Evolutionary conservation across 2,888 invertebrate genomes (phyloP).

Genomic region (Ophion ventricosus): DNA sequence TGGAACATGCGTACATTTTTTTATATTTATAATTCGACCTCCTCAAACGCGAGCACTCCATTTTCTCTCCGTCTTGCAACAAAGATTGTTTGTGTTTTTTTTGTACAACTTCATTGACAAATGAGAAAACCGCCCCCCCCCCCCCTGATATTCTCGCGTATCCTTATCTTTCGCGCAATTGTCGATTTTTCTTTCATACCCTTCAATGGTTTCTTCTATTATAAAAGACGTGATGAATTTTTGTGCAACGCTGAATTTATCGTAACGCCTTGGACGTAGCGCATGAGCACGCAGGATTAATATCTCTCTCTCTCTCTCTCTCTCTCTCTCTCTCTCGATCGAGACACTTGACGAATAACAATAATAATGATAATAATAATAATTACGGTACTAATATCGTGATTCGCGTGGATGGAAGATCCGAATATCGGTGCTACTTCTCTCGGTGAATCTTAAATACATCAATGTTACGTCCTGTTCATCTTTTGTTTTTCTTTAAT

Average conservation of each 20-base stretch:
- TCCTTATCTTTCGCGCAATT: neutral
- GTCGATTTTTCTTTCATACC: conserved; percentile 19
- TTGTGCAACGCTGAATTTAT: conserved; percentile 55
- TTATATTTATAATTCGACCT: neutral
- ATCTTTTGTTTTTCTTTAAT: conserved; percentile 30
- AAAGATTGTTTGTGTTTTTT: neutral
- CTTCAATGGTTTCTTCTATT: conserved; percentile 41
- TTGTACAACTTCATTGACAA: neutral
- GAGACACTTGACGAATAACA: conserved; percentile 34
- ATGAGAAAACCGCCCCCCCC: neutral
- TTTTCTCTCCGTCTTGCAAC: neutral
- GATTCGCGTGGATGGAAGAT: conserved; percentile 63
- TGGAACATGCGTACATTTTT: no score
- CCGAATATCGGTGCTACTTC: conserved; percentile 61
- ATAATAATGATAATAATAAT: neutral
- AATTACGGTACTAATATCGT: conserved; percentile 34
- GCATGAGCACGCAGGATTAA: conserved; percentile 22
- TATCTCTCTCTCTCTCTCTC: conserved; percentile 57
- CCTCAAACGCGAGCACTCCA: neutral
- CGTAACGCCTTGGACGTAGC: conserved; percentile 22
- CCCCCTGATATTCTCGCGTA: neutral
- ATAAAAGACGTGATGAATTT: conserved; percentile 51
- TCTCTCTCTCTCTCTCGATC: conserved; percentile 60
- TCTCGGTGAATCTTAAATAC: conserved; percentile 60
- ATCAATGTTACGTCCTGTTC: conserved; percentile 56